phyloP scores from a whole-genome alignment of 2,888 invertebrate genomes.

The Bellardia pandia region DNA sequence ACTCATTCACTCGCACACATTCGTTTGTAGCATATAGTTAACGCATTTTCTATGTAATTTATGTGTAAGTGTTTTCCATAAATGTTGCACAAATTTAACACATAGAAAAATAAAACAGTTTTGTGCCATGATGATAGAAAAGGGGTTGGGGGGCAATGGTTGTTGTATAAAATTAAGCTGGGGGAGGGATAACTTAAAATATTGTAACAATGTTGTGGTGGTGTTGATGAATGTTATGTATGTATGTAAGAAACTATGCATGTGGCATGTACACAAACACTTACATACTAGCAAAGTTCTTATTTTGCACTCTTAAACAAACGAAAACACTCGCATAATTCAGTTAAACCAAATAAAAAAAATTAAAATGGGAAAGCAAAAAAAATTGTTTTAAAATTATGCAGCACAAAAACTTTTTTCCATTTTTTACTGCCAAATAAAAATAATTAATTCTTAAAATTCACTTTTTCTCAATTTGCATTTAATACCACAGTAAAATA shows the following conservation, averaged over 20 bases:
- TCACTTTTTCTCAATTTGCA: slow-evolving; percentile 23
- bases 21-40: slow-evolving; percentile 35
- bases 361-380: neutral
- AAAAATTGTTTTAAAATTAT: slow-evolving; percentile 48
- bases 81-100: slow-evolving; percentile 40
- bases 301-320: neutral
- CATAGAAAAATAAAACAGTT: slow-evolving; percentile 3
- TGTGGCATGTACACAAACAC: neutral
- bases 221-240: slow-evolving; percentile 32
- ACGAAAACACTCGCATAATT: slow-evolving; percentile 36
- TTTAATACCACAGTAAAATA: neutral
- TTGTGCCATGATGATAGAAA: neutral
- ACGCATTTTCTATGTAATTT: slow-evolving; percentile 48
- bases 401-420: slow-evolving; percentile 6
- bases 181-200: neutral
- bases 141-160: neutral
- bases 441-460: slow-evolving; percentile 26
- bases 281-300: neutral
- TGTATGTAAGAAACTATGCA: slow-evolving; percentile 3
- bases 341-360: slow-evolving; percentile 25
- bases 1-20: neutral
- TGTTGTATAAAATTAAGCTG: neutral
- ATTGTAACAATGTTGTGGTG: slow-evolving; percentile 29
- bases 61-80: neutral
- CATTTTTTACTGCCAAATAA: neutral